Evolutionary conservation across 2,113 vertebrate species (phyloP), one percentile per base, ranked within the genome.

Genomic region (Dipodomys stephensi): DNA sequence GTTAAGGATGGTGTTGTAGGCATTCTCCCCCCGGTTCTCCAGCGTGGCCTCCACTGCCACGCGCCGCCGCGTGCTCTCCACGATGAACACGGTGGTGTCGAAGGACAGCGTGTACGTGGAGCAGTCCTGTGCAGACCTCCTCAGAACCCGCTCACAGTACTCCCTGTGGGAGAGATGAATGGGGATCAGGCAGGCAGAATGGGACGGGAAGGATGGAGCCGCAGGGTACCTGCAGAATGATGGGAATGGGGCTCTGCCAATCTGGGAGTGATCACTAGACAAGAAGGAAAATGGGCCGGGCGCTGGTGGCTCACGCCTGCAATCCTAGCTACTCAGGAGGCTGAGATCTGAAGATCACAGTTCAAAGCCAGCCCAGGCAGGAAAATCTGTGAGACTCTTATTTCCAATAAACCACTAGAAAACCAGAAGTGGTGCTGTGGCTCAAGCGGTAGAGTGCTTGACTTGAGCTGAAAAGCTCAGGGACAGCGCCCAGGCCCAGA

Each of bases 21-120:
- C 99, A 0, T 99, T 99, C 88, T 99, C 99, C 0, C 99, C 99
- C 19, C 98, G 98, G 98, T 99, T 99, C 94, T 99, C 99, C 97
- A 99, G 97, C 3, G 68, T 68, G 0, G 98, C 98, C 12, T 99
- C 99, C 94, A 99, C 97, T 0, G 99, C 98, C 98, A 99, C 98
- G 92, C 99, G 98, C 87, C 98, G 98, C 73, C 99, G 97, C 27
- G 98, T 94, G 62, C 98, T 99, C 96, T 99, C 99, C 1, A 99
- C 60, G 88, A 99, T 28, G 90, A 98, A 98, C 81, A 99, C 85
- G 0, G 98, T 97, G 65, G 92, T 5, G 65, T 98, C 98, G 0
- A 98, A 98, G 93, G 98, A 97, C 57, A 97, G 97, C 1, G 73
- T 97, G 97, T 98, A 98, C 68, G 94, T 88, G 0, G 98, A 98